Conservation (phyloP, 2,888 invertebrate genomes). For the Luperina testacea region DNA sequence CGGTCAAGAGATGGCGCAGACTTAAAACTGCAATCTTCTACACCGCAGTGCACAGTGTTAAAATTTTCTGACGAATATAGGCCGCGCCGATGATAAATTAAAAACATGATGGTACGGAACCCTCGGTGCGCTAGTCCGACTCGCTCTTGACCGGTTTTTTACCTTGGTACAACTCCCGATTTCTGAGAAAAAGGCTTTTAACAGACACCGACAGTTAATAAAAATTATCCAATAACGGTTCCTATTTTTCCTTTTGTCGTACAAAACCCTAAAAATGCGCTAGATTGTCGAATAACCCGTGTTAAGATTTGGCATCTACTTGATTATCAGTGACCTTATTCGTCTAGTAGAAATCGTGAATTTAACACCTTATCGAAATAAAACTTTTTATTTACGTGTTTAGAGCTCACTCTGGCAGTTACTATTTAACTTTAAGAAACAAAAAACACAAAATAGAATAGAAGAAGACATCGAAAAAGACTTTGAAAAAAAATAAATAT, state of each 20-base stretch:
- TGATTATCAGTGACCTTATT: no score
- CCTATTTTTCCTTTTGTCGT: neutral
- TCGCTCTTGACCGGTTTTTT: no score
- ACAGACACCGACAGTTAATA: neutral
- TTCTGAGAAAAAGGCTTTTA: neutral
- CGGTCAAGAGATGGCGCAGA: no score
- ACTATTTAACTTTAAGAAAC: slow-evolving; percentile 1
- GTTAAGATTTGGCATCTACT: no score
- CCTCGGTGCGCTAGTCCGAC: no score
- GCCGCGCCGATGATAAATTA: no score
- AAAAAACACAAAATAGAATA: neutral
- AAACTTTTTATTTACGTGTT: neutral
- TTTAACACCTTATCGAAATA: neutral
- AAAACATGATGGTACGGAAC: no score
- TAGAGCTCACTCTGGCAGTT: neutral
- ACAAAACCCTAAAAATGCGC: neutral
- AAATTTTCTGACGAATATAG: no score
- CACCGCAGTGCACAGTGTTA: no score
- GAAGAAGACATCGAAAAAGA: neutral
- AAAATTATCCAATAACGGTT: neutral
- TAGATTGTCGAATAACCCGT: neutral
- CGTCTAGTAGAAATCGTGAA: no score
- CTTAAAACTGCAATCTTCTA: no score
- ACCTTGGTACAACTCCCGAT: neutral
- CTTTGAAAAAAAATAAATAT: slow-evolving; percentile 2